A percentile compares a stretch with the other conserved stretches of the same genome.
Conservation (phyloP, 1,140 invertebrate genomes). For the Leptopilina clavipes region DNA sequence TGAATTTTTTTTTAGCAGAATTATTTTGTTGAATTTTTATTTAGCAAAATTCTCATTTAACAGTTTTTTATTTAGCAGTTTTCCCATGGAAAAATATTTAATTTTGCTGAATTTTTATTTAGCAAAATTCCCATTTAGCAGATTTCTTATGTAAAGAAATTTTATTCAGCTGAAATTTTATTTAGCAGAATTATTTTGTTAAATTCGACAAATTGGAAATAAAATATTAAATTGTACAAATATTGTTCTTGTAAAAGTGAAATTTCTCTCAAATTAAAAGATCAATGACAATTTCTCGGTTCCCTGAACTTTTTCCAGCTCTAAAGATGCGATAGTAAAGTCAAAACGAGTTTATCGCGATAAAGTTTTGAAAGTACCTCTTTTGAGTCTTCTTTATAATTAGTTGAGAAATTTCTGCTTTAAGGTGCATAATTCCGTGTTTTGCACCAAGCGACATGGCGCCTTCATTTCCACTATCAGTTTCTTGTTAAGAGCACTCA, state of each 20-base stretch:
- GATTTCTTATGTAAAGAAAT: no score
- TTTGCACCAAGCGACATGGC: not conserved
- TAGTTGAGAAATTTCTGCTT: slow-evolving; percentile 26
- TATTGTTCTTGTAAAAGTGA: not conserved
- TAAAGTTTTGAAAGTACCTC: slow-evolving; percentile 30
- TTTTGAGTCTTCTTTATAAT: slow-evolving; percentile 19
- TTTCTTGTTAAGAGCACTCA: slow-evolving; percentile 5
- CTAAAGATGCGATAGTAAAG: slow-evolving; percentile 19
- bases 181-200: no score
- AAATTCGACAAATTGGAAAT: no score
- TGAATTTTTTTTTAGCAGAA: no score
- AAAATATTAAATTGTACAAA: not conserved
- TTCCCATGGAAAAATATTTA: no score
- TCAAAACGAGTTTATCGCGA: slow-evolving; percentile 16
- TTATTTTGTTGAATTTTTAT: no score
- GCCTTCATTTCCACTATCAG: slow-evolving; percentile 22
- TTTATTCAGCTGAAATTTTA: no score
- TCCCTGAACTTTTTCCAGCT: not conserved
- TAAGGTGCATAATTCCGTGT: slow-evolving; percentile 19
- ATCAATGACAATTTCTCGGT: slow-evolving; percentile 3
- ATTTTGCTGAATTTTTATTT: no score
- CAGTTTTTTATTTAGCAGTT: no score
- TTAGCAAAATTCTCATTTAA: no score
- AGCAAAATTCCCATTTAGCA: no score
- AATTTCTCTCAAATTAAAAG: not conserved